phyloP scores from a whole-genome alignment of 2,797 vertebrate genomes.

The Steatocranus sp. region DNA sequence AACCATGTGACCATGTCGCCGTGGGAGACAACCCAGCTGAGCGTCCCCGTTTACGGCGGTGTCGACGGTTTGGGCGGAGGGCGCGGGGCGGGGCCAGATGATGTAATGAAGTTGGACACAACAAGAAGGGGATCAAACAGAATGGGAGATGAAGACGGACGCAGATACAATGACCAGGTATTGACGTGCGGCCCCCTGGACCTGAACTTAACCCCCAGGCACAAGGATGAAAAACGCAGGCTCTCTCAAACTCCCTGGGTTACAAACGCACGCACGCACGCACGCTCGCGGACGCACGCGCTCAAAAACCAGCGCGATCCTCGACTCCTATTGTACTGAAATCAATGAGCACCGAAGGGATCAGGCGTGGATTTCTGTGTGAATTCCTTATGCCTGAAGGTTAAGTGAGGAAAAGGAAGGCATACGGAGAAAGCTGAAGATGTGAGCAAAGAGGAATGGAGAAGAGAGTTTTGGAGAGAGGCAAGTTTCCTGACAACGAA shows the following conservation, averaged over 20 bases:
- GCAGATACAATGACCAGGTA: constrained; percentile 71
- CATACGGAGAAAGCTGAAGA: constrained; percentile 23
- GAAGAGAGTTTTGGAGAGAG: constrained; percentile 38
- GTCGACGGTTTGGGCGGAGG: background rate
- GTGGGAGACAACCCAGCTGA: constrained; percentile 15
- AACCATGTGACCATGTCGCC: constrained; percentile 6
- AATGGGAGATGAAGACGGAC: constrained; percentile 72
- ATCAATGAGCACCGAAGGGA: constrained; percentile 65
- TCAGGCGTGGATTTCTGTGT: constrained; percentile 43
- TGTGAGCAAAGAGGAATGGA: constrained; percentile 22
- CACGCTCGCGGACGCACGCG: background rate
- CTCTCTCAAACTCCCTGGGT: constrained; percentile 41
- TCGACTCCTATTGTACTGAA: constrained; percentile 42
- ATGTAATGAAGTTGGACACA: constrained; percentile 65
- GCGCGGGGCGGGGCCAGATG: constrained; percentile 46
- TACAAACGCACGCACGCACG: background rate
- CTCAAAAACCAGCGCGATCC: constrained; percentile 4
- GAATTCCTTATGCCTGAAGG: constrained; percentile 65
- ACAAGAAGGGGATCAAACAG: constrained; percentile 68
- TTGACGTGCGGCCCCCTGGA: constrained; percentile 61
- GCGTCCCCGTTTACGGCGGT: constrained; percentile 14
- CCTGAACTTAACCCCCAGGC: constrained; percentile 50
- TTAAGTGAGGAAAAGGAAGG: constrained; percentile 59
- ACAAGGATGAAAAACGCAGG: constrained; percentile 55
- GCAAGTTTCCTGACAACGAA: constrained; percentile 49